Evolutionary conservation across 2,797 vertebrate genomes (phyloP).

Genomic region (Aldrovandia affinis): DNA sequence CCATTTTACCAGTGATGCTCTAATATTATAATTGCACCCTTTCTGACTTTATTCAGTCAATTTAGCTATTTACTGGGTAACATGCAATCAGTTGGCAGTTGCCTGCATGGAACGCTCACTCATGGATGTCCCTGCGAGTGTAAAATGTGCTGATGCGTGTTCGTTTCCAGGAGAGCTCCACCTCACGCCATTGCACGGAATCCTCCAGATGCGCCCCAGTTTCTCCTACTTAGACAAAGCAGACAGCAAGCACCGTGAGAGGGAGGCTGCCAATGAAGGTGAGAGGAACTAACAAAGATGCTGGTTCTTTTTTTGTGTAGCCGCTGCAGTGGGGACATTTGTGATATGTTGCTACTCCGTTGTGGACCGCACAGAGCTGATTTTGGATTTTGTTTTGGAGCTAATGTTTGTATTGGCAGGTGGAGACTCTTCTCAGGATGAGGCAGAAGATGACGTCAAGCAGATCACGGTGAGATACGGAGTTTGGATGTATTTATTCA

Average conservation of each 20-base stretch:
- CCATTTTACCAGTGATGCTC: too few species aligned
- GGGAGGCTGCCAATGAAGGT: slow-evolving; percentile 95
- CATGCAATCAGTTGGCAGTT: too few species aligned
- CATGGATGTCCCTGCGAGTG: neutral
- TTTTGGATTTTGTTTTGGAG: neutral
- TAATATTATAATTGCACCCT: too few species aligned
- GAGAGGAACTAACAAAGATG: neutral
- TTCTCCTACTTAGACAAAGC: slow-evolving; percentile 96
- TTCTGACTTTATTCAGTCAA: too few species aligned
- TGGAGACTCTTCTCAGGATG: slow-evolving; percentile 98
- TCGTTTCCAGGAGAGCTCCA: slow-evolving; percentile 89
- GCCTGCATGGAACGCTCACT: neutral
- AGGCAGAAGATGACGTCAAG: slow-evolving; percentile 93
- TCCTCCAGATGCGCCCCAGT: slow-evolving; percentile 95
- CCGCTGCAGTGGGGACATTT: too few species aligned
- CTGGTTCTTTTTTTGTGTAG: neutral
- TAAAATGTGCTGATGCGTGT: slow-evolving; percentile 5
- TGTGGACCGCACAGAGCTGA: neutral
- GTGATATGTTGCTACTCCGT: neutral
- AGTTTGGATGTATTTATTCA: too few species aligned
- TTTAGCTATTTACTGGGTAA: too few species aligned
- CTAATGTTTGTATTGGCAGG: slow-evolving; percentile 64
- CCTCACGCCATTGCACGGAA: slow-evolving; percentile 92
- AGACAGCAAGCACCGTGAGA: slow-evolving; percentile 90
- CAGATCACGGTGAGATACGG: slow-evolving; percentile 86